These are phyloP conservation scores for Pogonognathellus flavescens DNA, from an alignment of 1,140 invertebrate species.

Conservation along the genomic window DNA sequence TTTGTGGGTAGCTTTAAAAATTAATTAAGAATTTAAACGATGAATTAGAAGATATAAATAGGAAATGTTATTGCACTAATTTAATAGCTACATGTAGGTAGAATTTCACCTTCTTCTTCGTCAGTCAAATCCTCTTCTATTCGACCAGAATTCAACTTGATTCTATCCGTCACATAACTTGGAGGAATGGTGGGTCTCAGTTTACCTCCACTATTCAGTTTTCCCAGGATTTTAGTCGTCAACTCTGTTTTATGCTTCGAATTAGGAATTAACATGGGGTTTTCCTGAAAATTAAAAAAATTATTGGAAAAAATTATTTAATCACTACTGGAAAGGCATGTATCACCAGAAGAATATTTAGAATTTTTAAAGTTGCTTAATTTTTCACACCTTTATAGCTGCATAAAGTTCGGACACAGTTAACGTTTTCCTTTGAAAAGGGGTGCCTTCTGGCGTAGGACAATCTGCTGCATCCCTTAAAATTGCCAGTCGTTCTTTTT, in stretches of 20 bases:
- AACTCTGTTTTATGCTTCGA: not conserved
- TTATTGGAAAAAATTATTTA: not conserved
- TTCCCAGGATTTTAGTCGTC: constrained; percentile 18
- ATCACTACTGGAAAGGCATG: not conserved
- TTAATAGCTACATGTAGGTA: not conserved
- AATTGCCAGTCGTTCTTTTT: constrained; percentile 43
- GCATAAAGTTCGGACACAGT: constrained; percentile 11
- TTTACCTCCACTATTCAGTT: constrained; percentile 20
- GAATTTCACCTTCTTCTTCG: not conserved
- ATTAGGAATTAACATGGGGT: constrained; percentile 7
- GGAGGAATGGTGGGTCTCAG: not conserved
- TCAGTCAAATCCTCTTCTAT: not conserved
- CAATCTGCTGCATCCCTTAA: constrained; percentile 4
- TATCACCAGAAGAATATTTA: no score
- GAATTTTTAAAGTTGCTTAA: not conserved
- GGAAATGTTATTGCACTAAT: no score
- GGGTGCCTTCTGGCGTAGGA: not conserved
- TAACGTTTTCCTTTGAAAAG: not conserved
- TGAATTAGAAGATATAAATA: no score
- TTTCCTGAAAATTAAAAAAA: constrained; percentile 29
- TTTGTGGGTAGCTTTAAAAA: no score
- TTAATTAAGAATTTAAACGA: no score
- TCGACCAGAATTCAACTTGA: not conserved
- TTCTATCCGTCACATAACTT: not conserved
- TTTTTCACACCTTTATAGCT: constrained; percentile 24